Evolutionary conservation across 2,797 vertebrate species (phyloP).

Genomic region (Gymnodraco acuticeps): DNA sequence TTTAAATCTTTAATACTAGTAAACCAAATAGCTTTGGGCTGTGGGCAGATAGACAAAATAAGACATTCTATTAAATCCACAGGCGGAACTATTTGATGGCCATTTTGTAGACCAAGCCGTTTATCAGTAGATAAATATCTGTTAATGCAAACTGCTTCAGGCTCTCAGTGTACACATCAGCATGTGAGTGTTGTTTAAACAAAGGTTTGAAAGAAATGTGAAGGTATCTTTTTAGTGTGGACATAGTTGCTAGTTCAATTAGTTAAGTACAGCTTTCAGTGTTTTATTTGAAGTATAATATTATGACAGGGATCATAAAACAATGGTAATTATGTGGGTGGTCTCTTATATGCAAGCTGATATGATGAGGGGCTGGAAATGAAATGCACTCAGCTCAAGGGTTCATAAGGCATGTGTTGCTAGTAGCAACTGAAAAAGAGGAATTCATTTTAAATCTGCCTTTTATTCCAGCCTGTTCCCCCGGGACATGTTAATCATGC

Average conservation of each 20-base stretch:
- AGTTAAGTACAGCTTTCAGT: constrained; percentile 9
- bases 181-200: constrained; percentile 1
- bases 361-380: constrained; percentile 54
- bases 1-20: neutral
- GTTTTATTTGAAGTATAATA: constrained; percentile 43
- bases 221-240: neutral
- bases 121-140: neutral
- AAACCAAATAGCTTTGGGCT: constrained; percentile 4
- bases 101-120: neutral
- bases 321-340: constrained; percentile 54
- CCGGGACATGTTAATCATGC: constrained; percentile 55
- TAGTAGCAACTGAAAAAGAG: constrained; percentile 73
- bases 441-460: constrained; percentile 56
- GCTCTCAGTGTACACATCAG: neutral
- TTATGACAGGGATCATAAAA: constrained; percentile 56
- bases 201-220: neutral
- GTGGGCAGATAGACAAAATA: neutral
- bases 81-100: neutral
- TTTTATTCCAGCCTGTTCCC: constrained; percentile 59
- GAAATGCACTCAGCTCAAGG: constrained; percentile 38
- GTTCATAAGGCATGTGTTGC: constrained; percentile 55
- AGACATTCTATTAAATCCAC: neutral
- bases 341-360: constrained; percentile 47
- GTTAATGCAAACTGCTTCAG: neutral
- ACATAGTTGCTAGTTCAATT: constrained; percentile 13